Base-by-base conservation (phyloP, 2,888 invertebrate genomes). In the Tetheella fluctuosa region DNA sequence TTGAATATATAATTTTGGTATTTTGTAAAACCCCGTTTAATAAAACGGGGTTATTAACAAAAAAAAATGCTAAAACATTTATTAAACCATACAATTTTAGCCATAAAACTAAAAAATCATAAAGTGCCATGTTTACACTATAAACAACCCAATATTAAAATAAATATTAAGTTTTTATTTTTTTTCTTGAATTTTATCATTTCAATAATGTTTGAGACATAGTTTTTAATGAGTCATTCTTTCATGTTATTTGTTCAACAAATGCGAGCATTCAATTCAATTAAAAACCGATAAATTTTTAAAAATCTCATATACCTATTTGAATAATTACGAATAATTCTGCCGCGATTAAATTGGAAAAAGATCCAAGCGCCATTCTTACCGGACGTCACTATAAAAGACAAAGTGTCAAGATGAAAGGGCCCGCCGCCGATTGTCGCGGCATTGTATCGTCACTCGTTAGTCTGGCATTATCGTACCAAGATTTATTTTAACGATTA, bases 401-500 rank as follows among this genome's bases (percentile, higher is more conserved):
- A 91, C 91, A 91, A 89, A 90, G 92, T 91, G 91, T 91, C 89
- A 85, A 84, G 91, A 92, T 92, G 89, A 92, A 92, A 92, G 89
- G 74, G 64, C 65, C 91, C 91, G 91, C 91, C 88, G 82, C 73
- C 90, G 91, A 90, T 91, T 91, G 92, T 90, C 91, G 85, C 84
- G 74, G 91, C 90, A 90, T 92, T 90, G 92, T 91, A 88, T 89
- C 91, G 89, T 88, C 90, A 90, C 88, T 92, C 89, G 92, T 92
- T 92, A 91, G 89, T 80, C 86, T 79, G 79, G 85, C 85, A 90
- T 91, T 91, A 91, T 90, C 90, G 91, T 89, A 88, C 83, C 84
- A 85, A 91, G 92, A 92, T 92, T 92, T 92, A 91, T 91, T 90
- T 90, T 84, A 90, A 87, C 90, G 92, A 92, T 92, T 91, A 91